Evolutionary conservation across 2,888 invertebrate genomes (phyloP).

Genomic region (Eledone cirrhosa): DNA sequence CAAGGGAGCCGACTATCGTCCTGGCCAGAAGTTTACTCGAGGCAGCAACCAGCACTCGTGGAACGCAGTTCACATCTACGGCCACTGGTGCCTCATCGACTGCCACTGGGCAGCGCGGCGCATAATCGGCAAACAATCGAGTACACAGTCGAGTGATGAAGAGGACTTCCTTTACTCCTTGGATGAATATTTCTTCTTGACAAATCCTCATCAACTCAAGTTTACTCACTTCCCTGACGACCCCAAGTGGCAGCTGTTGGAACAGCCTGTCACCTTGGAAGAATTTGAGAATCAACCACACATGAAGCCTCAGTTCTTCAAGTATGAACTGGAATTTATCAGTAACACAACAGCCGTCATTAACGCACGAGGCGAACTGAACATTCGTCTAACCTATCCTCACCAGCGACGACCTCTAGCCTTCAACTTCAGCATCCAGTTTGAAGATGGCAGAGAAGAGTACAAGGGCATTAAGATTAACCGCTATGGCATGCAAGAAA

Average conservation of each 20-base stretch:
- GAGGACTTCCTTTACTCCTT: constrained; percentile 64
- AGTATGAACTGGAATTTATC: constrained; percentile 65
- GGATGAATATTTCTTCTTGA: constrained; percentile 65
- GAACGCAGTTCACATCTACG: constrained; percentile 66
- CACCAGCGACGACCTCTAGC: constrained; percentile 62
- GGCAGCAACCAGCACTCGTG: constrained; percentile 66
- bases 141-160: constrained; percentile 56
- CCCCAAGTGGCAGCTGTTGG: constrained; percentile 65
- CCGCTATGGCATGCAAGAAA: constrained; percentile 65
- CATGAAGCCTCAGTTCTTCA: constrained; percentile 68
- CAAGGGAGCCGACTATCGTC: constrained; percentile 66
- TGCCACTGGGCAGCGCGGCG: constrained; percentile 67
- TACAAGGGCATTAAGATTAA: constrained; percentile 60
- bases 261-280: constrained; percentile 56
- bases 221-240: constrained; percentile 67
- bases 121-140: constrained; percentile 65
- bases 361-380: constrained; percentile 59
- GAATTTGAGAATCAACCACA: constrained; percentile 67
- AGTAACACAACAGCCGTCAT: constrained; percentile 66
- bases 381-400: constrained; percentile 62
- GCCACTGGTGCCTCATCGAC: constrained; percentile 66
- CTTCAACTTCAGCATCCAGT: constrained; percentile 65
- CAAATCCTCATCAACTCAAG: constrained; percentile 66
- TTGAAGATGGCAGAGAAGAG: constrained; percentile 62
- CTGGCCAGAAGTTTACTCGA: constrained; percentile 65